Evolutionary conservation across 37 sponge, comb jelly and placozoan genomes (phyloP).

Genomic region (Beroe forskalii): DNA sequence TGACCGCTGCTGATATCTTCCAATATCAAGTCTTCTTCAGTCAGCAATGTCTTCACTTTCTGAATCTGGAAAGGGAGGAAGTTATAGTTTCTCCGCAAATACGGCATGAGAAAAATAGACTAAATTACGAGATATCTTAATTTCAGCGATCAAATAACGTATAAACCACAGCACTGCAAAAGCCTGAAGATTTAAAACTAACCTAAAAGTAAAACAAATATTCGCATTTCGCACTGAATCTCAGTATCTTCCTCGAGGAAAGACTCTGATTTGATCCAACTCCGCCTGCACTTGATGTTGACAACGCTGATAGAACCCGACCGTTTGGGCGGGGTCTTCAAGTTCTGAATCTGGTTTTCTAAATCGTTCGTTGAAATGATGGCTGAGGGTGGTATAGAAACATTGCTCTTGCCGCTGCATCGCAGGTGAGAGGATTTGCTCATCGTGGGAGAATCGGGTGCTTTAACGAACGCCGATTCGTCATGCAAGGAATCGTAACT

Average conservation of each 20-base stretch:
- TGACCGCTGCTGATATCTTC: conserved; percentile 41
- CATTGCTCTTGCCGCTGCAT: neutral
- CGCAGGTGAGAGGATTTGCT: neutral
- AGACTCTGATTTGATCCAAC: neutral
- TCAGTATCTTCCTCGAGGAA: neutral
- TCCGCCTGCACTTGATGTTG: neutral
- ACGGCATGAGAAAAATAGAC: too few species aligned
- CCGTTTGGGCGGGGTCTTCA: neutral
- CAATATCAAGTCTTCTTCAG: neutral
- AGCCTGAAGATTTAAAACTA: too few species aligned
- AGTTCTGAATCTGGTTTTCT: conserved; percentile 12
- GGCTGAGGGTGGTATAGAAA: neutral
- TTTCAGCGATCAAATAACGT: too few species aligned
- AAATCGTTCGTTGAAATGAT: conserved; percentile 15
- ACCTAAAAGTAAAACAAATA: too few species aligned
- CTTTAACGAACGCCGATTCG: neutral
- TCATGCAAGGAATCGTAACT: conserved; percentile 8
- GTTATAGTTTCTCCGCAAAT: too few species aligned
- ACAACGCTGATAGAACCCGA: conserved; percentile 20
- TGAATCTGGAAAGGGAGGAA: conserved; percentile 5
- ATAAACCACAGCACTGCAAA: too few species aligned
- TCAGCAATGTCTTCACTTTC: neutral
- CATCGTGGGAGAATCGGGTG: neutral
- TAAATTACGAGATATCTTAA: too few species aligned
- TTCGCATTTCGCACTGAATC: too few species aligned